Evolutionary conservation across 2,113 vertebrate species (phyloP), one percentile per base, ranked within the genome.

Genomic region (Pelecanoides urinatrix): DNA sequence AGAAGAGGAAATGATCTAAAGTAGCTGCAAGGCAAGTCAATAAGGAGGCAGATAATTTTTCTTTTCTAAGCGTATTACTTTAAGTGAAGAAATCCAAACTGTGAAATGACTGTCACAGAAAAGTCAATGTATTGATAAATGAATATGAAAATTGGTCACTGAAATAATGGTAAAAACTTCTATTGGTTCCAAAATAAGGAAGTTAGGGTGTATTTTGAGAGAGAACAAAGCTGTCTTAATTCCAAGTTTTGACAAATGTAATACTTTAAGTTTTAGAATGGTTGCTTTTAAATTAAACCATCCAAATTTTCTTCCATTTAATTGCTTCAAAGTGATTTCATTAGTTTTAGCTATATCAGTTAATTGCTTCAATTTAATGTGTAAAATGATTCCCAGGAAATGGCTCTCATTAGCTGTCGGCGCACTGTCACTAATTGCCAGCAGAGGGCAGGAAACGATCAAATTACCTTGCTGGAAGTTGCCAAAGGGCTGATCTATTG

Each of bases 401-500:
- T 2, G 13, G 29, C 27, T 13, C 17, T 29, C 58, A 9, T 22
- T 29, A 73, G 65, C 4, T 27, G 25, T 4, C 2, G 3, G 44
- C 4, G 68, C 12, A 5, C 72, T 72, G 13, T 26, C 52, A 3
- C 67, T 16, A 32, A 26, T 16, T 25, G 85, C 89, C 96, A 95
- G 79, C 59, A 96, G 96, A 86, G 95, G 95, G 93, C 95, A 81
- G 75, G 53, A 44, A 74, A 72, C 13, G 59, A 84, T 44, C 62
- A 10, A 8, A 47, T 47, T 50, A 9, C n/a, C 61, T 47, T 22
- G 27, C 17, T 4, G 29, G 49, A 26, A 8, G 22, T 1, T 23
- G 6, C 13, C n/a, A 2, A 11, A 12, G 14, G 36, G 62, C 29
- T 19, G 30, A 6, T 14, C 44, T 5, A 1, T 1, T 0, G 9